Base-by-base conservation (phyloP, 2,888 invertebrate genomes). In the Asteroscopus sphinx region DNA sequence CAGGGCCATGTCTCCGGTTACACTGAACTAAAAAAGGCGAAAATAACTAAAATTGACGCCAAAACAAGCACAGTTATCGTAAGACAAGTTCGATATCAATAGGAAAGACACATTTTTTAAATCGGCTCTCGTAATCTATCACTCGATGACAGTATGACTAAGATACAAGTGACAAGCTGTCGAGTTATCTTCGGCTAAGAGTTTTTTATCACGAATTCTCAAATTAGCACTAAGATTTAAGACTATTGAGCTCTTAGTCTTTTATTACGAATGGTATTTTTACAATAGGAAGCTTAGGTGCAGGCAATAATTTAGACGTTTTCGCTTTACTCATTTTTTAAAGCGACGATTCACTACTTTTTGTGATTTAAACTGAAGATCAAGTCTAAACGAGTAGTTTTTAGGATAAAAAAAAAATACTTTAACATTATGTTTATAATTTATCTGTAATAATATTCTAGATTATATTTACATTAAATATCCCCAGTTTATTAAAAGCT, bases 91-190 rank as follows among this genome's bases (percentile, higher is more conserved):
- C 45, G 44, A 51, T 45, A 56, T 51, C 67, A 49, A 60, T 54
- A 39, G 60, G 28, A 66, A 41, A 48, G 37, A 46, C n/a, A 26
- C 36, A 36, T 1, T 52, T 37, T 16, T 12, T 17, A 51, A 55
- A 52, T 72, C 46, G 39, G 35, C 42, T 47, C n/a, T 40, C 17
- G 25, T 28, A 48, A 68, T 68, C 68, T 56, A 46, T 60, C 68
- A 67, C 15, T 45, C n/a, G 33, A n/a, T 37, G 55, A 52, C 48
- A 33, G 52, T 37, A 35, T 52, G 51, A 57, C 51, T 42, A 57
- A 40, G 37, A 40, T 72, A 28, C 54, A n/a, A 54, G 61, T 48
- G 69, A 73, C 68, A 62, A 47, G 26, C 55, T 55, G 48, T 73
- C 57, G 48, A 68, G 48, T 49, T 73, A 68, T 58, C 51, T 61